These are phyloP conservation scores for Aptenodytes patagonicus DNA, from an alignment of 2,113 vertebrate genomes.

Conservation along the genomic window DNA sequence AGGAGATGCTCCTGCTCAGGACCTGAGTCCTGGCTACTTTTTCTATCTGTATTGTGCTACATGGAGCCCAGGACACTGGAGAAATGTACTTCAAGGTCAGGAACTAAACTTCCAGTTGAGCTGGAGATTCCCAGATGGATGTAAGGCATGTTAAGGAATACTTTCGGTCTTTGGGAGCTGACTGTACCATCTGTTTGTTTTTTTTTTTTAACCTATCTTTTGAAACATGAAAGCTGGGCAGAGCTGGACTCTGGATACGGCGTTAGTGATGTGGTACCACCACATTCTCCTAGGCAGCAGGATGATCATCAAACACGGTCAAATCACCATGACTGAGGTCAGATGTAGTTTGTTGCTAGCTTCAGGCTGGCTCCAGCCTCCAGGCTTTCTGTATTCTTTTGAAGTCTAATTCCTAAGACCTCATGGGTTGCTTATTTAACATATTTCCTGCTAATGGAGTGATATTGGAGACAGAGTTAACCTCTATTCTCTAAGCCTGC, in stretches of 20 bases:
- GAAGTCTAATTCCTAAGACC: neutral
- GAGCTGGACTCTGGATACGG: neutral
- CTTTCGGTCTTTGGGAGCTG: neutral
- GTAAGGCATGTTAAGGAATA: neutral
- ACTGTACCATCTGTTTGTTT: neutral
- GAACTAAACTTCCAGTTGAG: neutral
- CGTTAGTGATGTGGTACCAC: too few relatives aligned
- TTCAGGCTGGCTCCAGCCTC: neutral
- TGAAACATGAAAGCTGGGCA: neutral
- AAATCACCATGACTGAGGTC: neutral
- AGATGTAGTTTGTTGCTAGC: neutral
- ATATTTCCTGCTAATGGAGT: neutral
- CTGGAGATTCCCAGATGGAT: neutral
- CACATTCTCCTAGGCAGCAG: neutral
- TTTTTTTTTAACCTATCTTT: neutral
- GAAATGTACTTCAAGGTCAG: neutral
- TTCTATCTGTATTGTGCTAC: rapidly evolving
- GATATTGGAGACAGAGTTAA: neutral
- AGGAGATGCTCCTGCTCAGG: neutral
- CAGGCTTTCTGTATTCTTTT: neutral
- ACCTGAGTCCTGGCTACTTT: neutral
- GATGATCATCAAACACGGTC: neutral
- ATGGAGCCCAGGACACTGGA: neutral
- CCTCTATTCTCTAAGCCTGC: neutral
- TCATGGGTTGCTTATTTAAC: neutral